Conservation (phyloP, 2,797 vertebrate genomes). For the Peromyscus melanophrys region DNA sequence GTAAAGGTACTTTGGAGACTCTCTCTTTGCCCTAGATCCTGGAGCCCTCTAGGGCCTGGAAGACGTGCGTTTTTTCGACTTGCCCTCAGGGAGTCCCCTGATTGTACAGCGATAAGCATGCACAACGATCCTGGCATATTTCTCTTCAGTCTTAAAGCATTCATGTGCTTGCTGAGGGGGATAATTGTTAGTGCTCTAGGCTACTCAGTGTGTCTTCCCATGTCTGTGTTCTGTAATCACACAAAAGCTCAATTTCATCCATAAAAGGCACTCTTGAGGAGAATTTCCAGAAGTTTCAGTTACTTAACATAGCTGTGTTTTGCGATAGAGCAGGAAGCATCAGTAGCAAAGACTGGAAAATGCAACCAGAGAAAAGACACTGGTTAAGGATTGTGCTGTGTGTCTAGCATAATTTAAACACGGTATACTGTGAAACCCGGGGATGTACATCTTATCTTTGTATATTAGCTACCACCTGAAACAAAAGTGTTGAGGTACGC, state of each 20-base stretch:
- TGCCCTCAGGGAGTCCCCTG: neutral
- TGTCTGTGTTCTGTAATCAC: neutral
- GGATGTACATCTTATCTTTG: neutral
- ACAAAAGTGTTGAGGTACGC: neutral
- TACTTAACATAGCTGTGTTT: neutral
- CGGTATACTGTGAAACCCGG: neutral
- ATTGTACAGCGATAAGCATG: neutral
- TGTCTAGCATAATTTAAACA: neutral
- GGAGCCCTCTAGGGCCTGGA: too few species aligned
- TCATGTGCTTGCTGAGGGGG: neutral
- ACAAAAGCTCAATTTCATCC: slow-evolving; percentile 48
- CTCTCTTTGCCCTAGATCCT: neutral
- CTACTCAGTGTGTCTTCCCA: neutral
- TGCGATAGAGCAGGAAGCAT: neutral
- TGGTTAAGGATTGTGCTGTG: neutral
- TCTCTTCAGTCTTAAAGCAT: neutral
- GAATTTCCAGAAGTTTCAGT: slow-evolving; percentile 40
- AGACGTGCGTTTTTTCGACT: neutral
- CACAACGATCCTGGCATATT: neutral
- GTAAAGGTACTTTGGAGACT: neutral
- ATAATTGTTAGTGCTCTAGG: neutral
- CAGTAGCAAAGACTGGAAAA: slow-evolving; percentile 15
- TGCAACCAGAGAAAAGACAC: neutral
- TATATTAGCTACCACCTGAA: slow-evolving; percentile 4
- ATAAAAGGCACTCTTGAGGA: slow-evolving; percentile 32